Base-by-base conservation (phyloP, 2,797 vertebrate genomes). In the Lophius americanus region DNA sequence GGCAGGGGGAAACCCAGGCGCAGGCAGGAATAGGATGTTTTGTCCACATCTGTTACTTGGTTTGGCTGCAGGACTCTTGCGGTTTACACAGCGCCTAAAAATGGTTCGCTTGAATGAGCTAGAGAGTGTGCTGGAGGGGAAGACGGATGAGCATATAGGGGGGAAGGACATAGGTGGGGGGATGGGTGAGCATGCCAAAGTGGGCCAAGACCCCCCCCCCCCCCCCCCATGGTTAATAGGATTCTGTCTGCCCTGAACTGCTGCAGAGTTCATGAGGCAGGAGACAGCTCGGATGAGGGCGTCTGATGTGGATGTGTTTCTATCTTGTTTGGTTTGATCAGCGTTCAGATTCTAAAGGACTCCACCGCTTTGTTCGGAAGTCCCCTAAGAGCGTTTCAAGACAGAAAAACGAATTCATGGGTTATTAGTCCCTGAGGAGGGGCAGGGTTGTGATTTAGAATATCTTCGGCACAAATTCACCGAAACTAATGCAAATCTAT, bases 21-120 rank as follows among this genome's bases (percentile, higher is more conserved):
- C 75, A 78, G 76, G 85, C 85, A 86, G 87, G 83, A 91, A 89
- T 86, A 88, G 88, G 85, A 88, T 89, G 89, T 90, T 90, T 81
- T 86, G 81, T 86, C 83, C 85, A 89, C 89, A 91, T 89, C 87
- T 92, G 89, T 83, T 84, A 78, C 75, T 78, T 66, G 85, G 82
- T 89, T 92, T 87, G 90, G 89, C 89, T 64, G 69, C 68, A 48
- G 73, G 78, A 57, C 67, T 65, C 67, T 70, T 82, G 82, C 50
- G 87, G 87, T 91, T 85, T 89, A 80, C 70, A 61, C 70, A 64
- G 78, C 58, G 39, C 83, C 86, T 84, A 88, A 91, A 92, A 91
- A 90, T 88, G 88, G 86, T 85, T 75, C 54, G 70, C 32, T 76
- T 54, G 82, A 78, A 68, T 59, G 82, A 81, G 85, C 56, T 41